Evolutionary conservation across 2,888 invertebrate species (phyloP).

Genomic region (Hirtodrosophila confusa): DNA sequence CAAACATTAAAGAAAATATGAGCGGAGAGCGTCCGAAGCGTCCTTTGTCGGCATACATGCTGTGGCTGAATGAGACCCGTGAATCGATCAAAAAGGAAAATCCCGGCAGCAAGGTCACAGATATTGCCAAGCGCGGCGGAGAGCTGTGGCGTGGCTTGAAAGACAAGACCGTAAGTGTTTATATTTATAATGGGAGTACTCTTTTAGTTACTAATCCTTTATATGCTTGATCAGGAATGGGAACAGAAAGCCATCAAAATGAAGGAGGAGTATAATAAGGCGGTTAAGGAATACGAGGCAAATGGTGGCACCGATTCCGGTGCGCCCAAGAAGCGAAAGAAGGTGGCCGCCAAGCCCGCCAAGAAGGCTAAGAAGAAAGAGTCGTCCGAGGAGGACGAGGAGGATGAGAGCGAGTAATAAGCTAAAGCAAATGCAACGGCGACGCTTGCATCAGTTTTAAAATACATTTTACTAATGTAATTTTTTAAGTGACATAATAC

Average conservation of each 20-base stretch:
- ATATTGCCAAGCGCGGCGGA: conserved; percentile 97
- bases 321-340: conserved; percentile 86
- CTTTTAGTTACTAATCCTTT: not conserved
- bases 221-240: conserved; percentile 88
- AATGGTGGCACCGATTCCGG: conserved; percentile 88
- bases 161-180: conserved; percentile 90
- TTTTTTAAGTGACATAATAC: conserved; percentile 80
- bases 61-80: conserved; percentile 96
- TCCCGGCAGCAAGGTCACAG: conserved; percentile 96
- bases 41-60: conserved; percentile 96
- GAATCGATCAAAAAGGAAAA: conserved; percentile 94
- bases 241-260: conserved; percentile 94
- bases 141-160: conserved; percentile 97
- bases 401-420: conserved; percentile 88
- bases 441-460: conserved; percentile 80
- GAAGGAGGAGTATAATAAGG: conserved; percentile 94
- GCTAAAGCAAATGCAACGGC: conserved; percentile 21
- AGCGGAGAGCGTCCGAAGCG: conserved; percentile 96
- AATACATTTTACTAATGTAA: conserved; percentile 84
- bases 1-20: conserved; percentile 83
- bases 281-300: conserved; percentile 95
- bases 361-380: conserved; percentile 87
- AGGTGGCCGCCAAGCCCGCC: conserved; percentile 84
- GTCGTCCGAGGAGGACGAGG: conserved; percentile 88
- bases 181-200: not conserved